Base-by-base conservation (phyloP, 2,797 vertebrate genomes). In the Trachops cirrhosus region DNA sequence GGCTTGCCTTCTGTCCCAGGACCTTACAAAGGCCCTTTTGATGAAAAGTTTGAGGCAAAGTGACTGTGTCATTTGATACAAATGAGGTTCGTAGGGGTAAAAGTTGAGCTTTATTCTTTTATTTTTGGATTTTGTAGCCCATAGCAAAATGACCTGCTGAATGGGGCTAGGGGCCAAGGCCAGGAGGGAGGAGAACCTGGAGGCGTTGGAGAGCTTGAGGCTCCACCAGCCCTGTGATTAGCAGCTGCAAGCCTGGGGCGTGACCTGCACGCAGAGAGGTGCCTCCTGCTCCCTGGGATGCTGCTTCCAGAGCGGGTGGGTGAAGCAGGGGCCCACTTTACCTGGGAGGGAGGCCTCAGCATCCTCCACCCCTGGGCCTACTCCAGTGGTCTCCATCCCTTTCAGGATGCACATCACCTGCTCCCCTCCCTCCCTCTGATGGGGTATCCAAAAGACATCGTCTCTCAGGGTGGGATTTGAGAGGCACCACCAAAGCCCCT, bases 21-120 rank as follows among this genome's bases (percentile, higher is more conserved):
- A 54, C 86, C 64, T 90, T 84, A 97, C 95, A 98, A 97, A 96
- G 91, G 24, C 83, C 44, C 83, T 94, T 97, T 97, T 98, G 92
- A 97, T 75, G 89, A 94, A 86, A 95, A 94, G 75, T 95, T 95
- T 78, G 70, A 87, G 86, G 86, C 59, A 77, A 94, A 96, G 91
- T 59, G 91, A 95, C 93, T 85, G 86, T 92, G 94, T 96, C 94
- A 95, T 93, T 95, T 96, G 90, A 96, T 85, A 89, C 86, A 91
- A 94, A 64, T 79, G 75, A 97, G 74, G 73, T 78, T 89, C 16
- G 29, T 74, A 77, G 67, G 80, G 70, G 79, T 71, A 68, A 91
- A 77, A 89, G 95, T 54, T 85, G 26, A 71, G 71, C 39, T 96
- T 96, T 95, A 59, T 97, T 89, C 62, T 95, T 50, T 57, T 95